These are phyloP conservation scores for Drusus annulatus DNA, from an alignment of 1,140 invertebrate genomes.

Conservation along the genomic window DNA sequence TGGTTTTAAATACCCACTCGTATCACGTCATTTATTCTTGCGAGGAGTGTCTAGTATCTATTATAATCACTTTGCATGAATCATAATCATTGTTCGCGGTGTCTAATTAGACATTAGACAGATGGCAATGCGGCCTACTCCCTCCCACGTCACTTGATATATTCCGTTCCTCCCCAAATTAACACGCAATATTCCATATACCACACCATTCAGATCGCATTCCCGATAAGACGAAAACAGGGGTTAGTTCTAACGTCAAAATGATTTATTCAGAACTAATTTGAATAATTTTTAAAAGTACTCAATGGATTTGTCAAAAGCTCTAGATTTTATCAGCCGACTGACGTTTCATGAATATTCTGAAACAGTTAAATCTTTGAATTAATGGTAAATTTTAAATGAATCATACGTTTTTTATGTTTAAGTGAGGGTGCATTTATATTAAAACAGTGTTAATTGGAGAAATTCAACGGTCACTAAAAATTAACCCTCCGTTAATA, in stretches of 20 bases:
- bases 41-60: not conserved
- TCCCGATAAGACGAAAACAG: not conserved
- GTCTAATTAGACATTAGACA: conserved; percentile 13
- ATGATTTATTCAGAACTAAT: conserved; percentile 31
- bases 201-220: not conserved
- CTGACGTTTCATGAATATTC: conserved; percentile 18
- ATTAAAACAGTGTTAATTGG: too few species aligned
- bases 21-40: too few species aligned
- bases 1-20: too few species aligned
- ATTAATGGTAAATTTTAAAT: not conserved
- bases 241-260: not conserved
- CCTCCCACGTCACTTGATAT: not conserved
- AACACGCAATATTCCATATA: conserved; percentile 7
- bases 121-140: conserved; percentile 1
- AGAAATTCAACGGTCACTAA: too few species aligned
- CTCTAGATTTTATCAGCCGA: not conserved
- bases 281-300: conserved; percentile 25
- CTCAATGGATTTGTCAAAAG: conserved; percentile 19
- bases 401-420: not conserved
- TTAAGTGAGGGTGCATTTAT: too few species aligned
- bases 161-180: conserved; percentile 8
- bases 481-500: too few species aligned
- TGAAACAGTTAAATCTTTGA: not conserved
- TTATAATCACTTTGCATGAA: conserved; percentile 4
- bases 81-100: conserved; percentile 17